A percentile compares a stretch with the other conserved stretches of the same genome.
Conservation (phyloP, 2,888 invertebrate genomes). For the Nomada hirtipes region DNA sequence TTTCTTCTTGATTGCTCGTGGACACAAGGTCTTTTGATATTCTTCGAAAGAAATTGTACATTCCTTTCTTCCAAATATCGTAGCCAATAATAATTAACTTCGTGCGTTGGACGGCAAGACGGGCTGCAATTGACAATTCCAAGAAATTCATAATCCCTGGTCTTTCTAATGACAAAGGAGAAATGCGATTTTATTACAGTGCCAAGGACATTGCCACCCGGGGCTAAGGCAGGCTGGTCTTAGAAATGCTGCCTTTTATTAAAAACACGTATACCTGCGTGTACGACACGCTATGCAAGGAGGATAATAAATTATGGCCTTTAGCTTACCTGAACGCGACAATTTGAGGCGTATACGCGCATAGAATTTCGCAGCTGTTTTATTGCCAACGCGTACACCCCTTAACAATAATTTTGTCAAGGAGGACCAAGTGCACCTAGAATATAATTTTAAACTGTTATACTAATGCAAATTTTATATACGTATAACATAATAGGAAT, state of each 20-base stretch:
- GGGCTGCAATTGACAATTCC: not conserved
- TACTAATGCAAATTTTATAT: too few relatives aligned
- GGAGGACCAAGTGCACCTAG: too few relatives aligned
- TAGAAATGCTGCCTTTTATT: not conserved
- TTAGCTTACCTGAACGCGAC: conserved; percentile 15
- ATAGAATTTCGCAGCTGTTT: not conserved
- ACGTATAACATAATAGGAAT: too few relatives aligned
- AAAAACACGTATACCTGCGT: conserved; percentile 7
- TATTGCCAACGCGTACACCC: not conserved
- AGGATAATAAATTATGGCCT: conserved; percentile 26
- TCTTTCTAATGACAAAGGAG: not conserved
- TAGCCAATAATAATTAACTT: not conserved
- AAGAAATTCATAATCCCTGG: not conserved
- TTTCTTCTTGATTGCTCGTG: not conserved
- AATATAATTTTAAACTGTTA: not conserved
- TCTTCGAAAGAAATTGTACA: not conserved
- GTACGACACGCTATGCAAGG: not conserved
- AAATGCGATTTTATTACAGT: not conserved
- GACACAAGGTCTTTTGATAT: not conserved
- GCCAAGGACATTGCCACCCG: not conserved
- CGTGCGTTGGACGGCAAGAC: not conserved
- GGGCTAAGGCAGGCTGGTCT: not conserved
- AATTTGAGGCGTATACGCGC: not conserved
- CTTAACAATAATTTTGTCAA: not conserved
- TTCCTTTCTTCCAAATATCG: not conserved